Base-by-base conservation (phyloP, 2,888 invertebrate species). In the Thera obeliscata region DNA sequence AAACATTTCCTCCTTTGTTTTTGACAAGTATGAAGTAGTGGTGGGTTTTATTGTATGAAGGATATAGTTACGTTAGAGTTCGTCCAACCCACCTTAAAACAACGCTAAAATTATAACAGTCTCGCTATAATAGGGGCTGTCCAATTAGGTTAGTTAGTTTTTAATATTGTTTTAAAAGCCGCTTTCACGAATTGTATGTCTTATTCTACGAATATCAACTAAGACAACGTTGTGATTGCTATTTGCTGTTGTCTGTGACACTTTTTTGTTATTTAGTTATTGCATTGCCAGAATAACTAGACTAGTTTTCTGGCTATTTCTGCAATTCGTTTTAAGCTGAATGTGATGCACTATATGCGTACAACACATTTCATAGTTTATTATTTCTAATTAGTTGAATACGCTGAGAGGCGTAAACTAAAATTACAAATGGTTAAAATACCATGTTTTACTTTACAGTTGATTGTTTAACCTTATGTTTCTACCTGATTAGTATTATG, bases 401-500 rank as follows among this genome's bases (percentile, higher is more conserved):
- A 52, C 22, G 52, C 52, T 52, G 8, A 52, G 33, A 52, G 8
- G 33, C 52, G 52, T 52, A 52, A 52, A 52, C 3, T 33, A 2
- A 52, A 50, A 50, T 22, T 8, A 33, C 5, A 22, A 33, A 11
- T 50, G 38, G 46, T 49, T 55, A 38, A 61, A 55, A 56, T 50
- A 2, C 61, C 43, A 56, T 57, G 11, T 60, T 65, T 56, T 55
- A 65, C 9, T 66, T 56, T 61, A n/a, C 46, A 43, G 35, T 61
- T 56, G 11, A 43, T 61, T 61, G 56, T 69, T 62, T 61, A 49
- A 52, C 57, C 38, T 46, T 7, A 9, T 55, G 43, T 33, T 46
- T 38, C 22, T 33, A 57, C 66, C 52, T 52, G 33, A 33, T 33
- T 52, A 52, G 52, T 8, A 22, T 22, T 22, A 22, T 55, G 4